Conservation (phyloP, 2,797 vertebrate species). For the Halcyon badia region DNA sequence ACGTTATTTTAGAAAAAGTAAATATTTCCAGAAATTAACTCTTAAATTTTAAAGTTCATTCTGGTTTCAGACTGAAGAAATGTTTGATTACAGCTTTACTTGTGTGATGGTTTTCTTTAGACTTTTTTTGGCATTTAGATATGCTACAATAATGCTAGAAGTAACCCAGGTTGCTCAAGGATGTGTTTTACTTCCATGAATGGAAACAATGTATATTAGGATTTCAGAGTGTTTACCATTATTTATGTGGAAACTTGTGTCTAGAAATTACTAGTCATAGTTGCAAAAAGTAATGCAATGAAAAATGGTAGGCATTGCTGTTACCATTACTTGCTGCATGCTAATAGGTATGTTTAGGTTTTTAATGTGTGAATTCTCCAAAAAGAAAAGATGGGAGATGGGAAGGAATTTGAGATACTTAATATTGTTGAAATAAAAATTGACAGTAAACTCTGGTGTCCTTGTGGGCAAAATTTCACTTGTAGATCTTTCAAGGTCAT, state of each 20-base stretch:
- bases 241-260: not conserved
- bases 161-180: not conserved
- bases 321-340: not conserved
- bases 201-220: fast-evolving
- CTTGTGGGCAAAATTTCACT: not conserved
- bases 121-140: not conserved
- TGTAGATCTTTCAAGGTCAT: too few species aligned
- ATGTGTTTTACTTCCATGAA: not conserved
- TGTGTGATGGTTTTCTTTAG: not conserved
- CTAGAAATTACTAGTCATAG: not conserved
- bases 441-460: not conserved
- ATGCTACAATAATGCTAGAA: not conserved
- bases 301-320: not conserved
- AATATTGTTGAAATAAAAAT: not conserved
- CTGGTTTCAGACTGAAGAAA: not conserved
- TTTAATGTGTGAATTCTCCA: not conserved
- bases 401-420: not conserved
- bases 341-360: not conserved
- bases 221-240: not conserved
- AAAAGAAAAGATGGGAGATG: not conserved
- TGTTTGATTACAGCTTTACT: not conserved
- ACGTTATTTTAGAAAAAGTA: not conserved
- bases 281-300: not conserved
- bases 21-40: not conserved
- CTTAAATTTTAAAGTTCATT: not conserved